A percentile compares a stretch with the other conserved stretches of the same genome.
Conservation (phyloP, 2,888 invertebrate species). For the Torymus texanus region DNA sequence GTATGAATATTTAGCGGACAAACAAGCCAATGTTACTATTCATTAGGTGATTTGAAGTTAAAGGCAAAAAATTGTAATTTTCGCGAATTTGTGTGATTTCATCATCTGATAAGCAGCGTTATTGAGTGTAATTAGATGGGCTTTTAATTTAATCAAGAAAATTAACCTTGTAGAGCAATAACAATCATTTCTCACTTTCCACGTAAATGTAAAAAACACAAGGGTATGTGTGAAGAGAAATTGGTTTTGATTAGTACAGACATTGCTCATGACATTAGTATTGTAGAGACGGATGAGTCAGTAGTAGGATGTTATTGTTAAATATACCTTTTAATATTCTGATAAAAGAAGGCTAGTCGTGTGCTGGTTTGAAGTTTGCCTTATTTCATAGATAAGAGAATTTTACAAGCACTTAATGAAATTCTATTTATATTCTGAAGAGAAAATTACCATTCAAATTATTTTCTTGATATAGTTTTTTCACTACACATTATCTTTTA, state of each 20-base stretch:
- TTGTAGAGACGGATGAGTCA: constrained; percentile 49
- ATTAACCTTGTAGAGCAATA: background rate
- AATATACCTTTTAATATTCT: constrained; percentile 42
- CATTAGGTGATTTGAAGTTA: too few relatives aligned
- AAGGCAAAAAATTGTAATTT: too few relatives aligned
- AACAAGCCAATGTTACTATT: too few relatives aligned
- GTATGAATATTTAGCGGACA: too few relatives aligned
- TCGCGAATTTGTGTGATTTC: too few relatives aligned
- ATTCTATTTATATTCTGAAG: constrained; percentile 1
- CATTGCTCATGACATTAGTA: constrained; percentile 36
- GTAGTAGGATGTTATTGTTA: constrained; percentile 40
- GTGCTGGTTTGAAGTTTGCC: background rate
- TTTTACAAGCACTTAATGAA: background rate
- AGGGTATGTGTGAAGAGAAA: constrained; percentile 18
- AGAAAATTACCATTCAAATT: background rate
- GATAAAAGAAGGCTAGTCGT: constrained; percentile 36
- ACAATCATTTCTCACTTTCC: constrained; percentile 2
- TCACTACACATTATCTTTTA: constrained; percentile 1
- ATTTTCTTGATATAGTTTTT: background rate
- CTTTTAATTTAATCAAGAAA: too few relatives aligned
- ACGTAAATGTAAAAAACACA: background rate
- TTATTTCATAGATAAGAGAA: constrained; percentile 2
- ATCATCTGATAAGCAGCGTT: too few relatives aligned
- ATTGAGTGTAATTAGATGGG: background rate
- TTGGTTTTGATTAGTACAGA: constrained; percentile 46